Percentiles rank a stretch among this genome's conserved stretches.
Evolutionary conservation across 2,797 vertebrate species (phyloP).

Genomic region (Loris lydekkerianus): DNA sequence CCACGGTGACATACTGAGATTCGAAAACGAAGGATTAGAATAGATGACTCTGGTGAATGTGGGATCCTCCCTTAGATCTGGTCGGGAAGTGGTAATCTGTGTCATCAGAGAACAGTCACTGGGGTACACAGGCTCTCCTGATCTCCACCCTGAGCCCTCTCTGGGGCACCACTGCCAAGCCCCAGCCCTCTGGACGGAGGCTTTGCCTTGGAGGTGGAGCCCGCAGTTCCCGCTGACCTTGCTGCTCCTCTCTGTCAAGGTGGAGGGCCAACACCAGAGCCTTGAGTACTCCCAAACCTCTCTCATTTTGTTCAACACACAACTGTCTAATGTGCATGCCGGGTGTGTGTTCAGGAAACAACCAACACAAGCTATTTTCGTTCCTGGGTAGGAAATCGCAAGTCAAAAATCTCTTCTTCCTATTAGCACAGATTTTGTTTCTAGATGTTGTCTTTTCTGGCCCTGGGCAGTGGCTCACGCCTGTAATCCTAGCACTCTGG

Average conservation of each 20-base stretch:
- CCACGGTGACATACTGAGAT: neutral
- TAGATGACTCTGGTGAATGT: neutral
- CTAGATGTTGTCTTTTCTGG: neutral
- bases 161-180: neutral
- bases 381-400: neutral
- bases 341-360: neutral
- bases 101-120: neutral
- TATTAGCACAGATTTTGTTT: neutral
- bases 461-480: too few species aligned
- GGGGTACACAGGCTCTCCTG: neutral
- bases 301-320: neutral
- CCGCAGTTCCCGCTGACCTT: neutral
- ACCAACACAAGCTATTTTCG: neutral
- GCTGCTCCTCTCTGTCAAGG: neutral
- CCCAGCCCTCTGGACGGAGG: neutral
- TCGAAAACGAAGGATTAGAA: slow-evolving; percentile 1
- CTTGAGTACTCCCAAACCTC: neutral
- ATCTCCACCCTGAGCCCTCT: neutral
- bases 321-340: neutral
- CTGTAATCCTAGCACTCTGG: too few species aligned
- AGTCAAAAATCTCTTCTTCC: slow-evolving; percentile 1
- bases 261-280: neutral
- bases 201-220: neutral
- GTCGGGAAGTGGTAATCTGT: neutral
- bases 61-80: neutral